These are phyloP conservation scores for Euzophera pinguis DNA, from an alignment of 2,888 invertebrate species.

Conservation along the genomic window DNA sequence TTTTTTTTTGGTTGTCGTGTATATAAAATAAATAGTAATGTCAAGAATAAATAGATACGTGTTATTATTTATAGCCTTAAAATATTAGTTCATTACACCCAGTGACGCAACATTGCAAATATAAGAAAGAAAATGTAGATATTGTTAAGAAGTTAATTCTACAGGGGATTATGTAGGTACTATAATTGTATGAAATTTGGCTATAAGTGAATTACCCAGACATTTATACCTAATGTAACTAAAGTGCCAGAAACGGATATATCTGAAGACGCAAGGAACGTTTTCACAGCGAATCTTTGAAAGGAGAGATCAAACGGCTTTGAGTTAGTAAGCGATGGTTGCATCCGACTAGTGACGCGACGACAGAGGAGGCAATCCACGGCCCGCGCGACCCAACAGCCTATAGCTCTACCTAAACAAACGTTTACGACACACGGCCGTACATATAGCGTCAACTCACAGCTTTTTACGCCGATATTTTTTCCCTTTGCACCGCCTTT, in stretches of 20 bases:
- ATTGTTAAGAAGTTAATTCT: no score
- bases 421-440: conserved; percentile 50
- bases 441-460: conserved; percentile 46
- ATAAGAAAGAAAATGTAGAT: no score
- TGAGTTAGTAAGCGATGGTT: conserved; percentile 54
- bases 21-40: no score
- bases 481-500: conserved; percentile 45
- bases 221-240: background rate
- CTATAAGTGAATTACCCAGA: background rate
- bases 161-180: no score
- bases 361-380: background rate
- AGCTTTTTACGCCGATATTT: conserved; percentile 52
- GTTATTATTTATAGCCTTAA: no score
- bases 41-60: no score
- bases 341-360: conserved; percentile 24
- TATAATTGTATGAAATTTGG: no score
- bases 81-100: no score
- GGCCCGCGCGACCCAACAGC: conserved; percentile 20
- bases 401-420: conserved; percentile 45
- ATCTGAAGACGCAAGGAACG: background rate
- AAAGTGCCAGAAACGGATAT: background rate
- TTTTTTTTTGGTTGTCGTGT: no score
- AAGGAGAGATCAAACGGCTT: conserved; percentile 63
- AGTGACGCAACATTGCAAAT: no score
- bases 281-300: conserved; percentile 33